Conservation (phyloP, 1,140 invertebrate species). For the Subanguina moxae region DNA sequence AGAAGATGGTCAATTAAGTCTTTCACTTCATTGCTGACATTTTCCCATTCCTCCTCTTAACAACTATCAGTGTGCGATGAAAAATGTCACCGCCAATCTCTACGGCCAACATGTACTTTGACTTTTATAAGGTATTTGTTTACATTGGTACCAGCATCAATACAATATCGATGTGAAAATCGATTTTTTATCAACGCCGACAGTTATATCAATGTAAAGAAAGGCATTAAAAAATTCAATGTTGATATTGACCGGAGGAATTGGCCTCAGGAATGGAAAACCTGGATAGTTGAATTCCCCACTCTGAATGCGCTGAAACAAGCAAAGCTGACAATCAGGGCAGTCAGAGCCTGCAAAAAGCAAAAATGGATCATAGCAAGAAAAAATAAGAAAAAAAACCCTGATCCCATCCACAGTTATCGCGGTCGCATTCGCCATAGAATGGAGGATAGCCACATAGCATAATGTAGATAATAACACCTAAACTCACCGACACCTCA, state of each 20-base stretch:
- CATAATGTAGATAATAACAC: conserved; percentile 93
- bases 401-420: conserved; percentile 88
- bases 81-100: no score
- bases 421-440: conserved; percentile 74
- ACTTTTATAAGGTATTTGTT: no score
- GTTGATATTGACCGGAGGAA: no score
- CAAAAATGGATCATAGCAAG: no score
- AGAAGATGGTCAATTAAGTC: conserved; percentile 83
- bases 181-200: no score
- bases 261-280: no score
- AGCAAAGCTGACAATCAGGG: conserved; percentile 60
- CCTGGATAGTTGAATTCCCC: conserved; percentile 81
- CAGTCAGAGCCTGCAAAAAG: conserved; percentile 49
- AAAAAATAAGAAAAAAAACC: conserved; percentile 72
- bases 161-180: no score
- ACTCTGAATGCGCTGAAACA: conserved; percentile 70
- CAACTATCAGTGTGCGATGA: no score
- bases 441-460: conserved; percentile 96
- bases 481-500: conserved; percentile 65
- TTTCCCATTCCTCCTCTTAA: conserved; percentile 75
- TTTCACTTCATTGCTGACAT: conserved; percentile 85
- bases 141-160: no score
- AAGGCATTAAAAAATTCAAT: no score
- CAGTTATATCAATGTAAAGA: no score
- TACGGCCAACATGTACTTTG: no score